These are phyloP conservation scores for Sinocyclocheilus rhinocerous DNA, from an alignment of 2,113 vertebrate species.

Conservation along the genomic window DNA sequence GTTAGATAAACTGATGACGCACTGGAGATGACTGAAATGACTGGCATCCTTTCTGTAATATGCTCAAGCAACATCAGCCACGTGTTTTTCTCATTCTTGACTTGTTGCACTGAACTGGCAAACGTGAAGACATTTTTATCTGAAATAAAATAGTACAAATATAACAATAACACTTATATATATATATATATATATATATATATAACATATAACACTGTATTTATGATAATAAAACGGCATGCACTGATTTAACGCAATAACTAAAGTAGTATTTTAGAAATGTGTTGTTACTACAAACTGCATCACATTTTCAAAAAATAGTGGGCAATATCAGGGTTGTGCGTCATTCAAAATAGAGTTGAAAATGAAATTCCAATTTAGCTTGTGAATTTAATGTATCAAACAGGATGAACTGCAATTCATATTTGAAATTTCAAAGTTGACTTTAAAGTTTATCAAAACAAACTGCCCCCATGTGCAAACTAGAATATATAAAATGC, in stretches of 20 bases:
- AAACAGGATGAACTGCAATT: not conserved
- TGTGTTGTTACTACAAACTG: not conserved
- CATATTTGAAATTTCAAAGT: not conserved
- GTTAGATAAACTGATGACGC: constrained; percentile 13
- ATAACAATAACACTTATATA: not conserved
- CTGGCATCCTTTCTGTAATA: not conserved
- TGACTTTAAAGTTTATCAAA: not conserved
- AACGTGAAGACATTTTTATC: not conserved
- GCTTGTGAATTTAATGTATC: not conserved
- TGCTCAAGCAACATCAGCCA: not conserved
- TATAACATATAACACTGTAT: not conserved
- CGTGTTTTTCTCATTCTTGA: not conserved
- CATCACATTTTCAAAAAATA: not conserved
- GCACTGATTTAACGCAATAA: not conserved
- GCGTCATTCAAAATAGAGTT: not conserved
- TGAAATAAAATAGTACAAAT: not conserved
- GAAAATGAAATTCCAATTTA: not conserved
- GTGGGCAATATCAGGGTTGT: not conserved
- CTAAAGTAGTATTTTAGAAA: not conserved
- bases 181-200: too few species aligned
- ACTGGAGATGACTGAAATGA: not conserved
- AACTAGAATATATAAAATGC: constrained; percentile 4
- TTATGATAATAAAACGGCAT: not conserved
- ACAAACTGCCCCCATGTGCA: not conserved
- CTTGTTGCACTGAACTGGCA: not conserved